Percentiles rank a stretch among this genome's conserved stretches.
phyloP scores from a whole-genome alignment of 2,797 vertebrate genomes.

The Mionectes olivaceus region DNA sequence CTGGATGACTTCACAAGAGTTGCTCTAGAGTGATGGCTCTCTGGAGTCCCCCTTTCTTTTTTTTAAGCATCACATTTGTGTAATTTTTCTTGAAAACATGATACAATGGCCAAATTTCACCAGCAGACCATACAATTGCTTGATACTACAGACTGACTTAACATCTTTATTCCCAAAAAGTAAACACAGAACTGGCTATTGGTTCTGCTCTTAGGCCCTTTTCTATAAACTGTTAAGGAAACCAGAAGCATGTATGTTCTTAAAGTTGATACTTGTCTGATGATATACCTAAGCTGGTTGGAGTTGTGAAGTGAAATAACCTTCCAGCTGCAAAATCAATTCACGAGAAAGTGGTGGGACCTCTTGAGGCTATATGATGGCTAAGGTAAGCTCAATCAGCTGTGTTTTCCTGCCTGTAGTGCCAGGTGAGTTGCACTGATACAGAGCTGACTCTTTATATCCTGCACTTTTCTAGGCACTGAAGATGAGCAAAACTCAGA shows the following conservation, averaged over 20 bases:
- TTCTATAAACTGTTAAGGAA: not conserved
- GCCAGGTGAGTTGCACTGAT: not conserved
- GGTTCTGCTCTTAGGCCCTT: not conserved
- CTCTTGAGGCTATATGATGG: not conserved
- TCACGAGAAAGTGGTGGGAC: not conserved
- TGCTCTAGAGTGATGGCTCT: not conserved
- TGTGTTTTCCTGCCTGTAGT: not conserved
- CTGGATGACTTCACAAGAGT: not conserved
- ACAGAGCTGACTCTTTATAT: not conserved
- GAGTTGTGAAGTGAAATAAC: not conserved
- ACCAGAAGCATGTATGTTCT: not conserved
- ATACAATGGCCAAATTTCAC: not conserved
- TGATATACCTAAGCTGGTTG: not conserved
- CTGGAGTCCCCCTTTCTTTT: no score
- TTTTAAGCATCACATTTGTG: not conserved
- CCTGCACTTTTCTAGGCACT: not conserved
- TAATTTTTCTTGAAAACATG: not conserved
- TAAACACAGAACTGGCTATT: not conserved
- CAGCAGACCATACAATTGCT: not conserved
- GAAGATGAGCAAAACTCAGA: not conserved
- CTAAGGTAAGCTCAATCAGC: not conserved
- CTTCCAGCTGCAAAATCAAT: not conserved
- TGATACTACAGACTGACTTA: not conserved
- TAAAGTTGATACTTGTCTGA: not conserved
- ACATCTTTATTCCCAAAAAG: not conserved